These are phyloP conservation scores for Hermaeophaga mercurialis DNA, from an alignment of 2,888 invertebrate genomes.

Conservation along the genomic window DNA sequence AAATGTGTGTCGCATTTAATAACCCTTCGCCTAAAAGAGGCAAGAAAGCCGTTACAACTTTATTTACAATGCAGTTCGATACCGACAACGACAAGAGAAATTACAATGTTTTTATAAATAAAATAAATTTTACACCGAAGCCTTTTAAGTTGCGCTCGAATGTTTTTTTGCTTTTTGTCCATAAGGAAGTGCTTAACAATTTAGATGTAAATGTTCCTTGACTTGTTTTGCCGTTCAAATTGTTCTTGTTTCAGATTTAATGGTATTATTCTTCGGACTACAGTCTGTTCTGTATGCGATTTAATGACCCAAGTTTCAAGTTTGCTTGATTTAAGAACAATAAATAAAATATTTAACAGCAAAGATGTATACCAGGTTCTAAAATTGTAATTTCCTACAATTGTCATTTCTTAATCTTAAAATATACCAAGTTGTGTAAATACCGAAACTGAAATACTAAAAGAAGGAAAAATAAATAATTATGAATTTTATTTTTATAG, in stretches of 20 bases:
- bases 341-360: too few species aligned
- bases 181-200: constrained; percentile 17
- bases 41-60: constrained; percentile 28
- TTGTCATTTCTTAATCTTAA: too few species aligned
- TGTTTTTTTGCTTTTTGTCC: constrained; percentile 3
- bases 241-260: constrained; percentile 5
- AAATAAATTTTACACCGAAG: constrained; percentile 18
- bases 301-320: too few species aligned
- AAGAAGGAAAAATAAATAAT: too few species aligned
- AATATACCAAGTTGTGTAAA: too few species aligned
- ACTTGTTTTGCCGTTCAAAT: constrained; percentile 1
- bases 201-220: constrained; percentile 14
- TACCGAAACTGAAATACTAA: too few species aligned
- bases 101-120: constrained; percentile 25
- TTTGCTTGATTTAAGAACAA: too few species aligned
- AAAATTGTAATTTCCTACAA: too few species aligned
- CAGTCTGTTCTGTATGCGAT: too few species aligned
- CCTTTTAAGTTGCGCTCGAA: constrained; percentile 12
- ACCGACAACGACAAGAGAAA: constrained; percentile 24
- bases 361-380: too few species aligned
- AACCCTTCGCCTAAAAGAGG: constrained; percentile 26
- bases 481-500: too few species aligned
- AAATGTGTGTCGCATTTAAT: constrained; percentile 30
- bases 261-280: neutral
- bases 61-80: constrained; percentile 25